Percentiles rank a stretch among this genome's conserved stretches.
phyloP scores from a whole-genome alignment of 2,113 vertebrate species.

The Dipodomys spectabilis region DNA sequence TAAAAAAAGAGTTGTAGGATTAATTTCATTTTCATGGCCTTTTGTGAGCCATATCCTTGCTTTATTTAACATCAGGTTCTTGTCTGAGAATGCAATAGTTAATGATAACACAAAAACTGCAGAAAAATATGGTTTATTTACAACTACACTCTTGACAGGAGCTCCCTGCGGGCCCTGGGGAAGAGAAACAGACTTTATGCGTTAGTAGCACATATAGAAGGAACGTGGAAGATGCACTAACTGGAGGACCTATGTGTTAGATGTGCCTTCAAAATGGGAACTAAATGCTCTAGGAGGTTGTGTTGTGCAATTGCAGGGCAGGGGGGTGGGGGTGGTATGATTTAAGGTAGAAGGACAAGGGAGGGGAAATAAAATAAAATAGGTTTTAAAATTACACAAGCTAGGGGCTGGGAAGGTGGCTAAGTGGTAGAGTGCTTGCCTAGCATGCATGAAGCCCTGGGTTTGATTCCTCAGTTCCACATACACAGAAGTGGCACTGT shows the following conservation, averaged over 20 bases:
- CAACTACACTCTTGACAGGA: slow-evolving; percentile 7
- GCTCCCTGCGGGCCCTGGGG: background rate
- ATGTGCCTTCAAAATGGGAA: background rate
- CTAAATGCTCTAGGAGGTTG: background rate
- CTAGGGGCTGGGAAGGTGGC: too few species aligned
- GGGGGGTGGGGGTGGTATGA: too few species aligned
- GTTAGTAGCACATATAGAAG: background rate
- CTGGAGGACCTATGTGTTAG: background rate
- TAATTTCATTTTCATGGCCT: too few species aligned
- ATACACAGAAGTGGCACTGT: too few species aligned
- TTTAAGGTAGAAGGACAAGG: too few species aligned
- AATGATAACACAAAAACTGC: slow-evolving; percentile 32
- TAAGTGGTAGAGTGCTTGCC: too few species aligned
- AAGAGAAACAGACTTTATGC: slow-evolving; percentile 30
- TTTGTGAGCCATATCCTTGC: background rate
- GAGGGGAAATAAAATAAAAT: too few species aligned
- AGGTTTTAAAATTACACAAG: too few species aligned
- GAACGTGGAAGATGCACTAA: background rate
- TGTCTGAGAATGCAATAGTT: slow-evolving; percentile 6
- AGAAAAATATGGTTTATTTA: slow-evolving; percentile 27
- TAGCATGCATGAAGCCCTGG: too few species aligned
- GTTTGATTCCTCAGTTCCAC: too few species aligned
- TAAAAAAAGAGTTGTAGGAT: too few species aligned
- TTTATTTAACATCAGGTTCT: slow-evolving; percentile 42
- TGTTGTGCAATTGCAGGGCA: background rate